Evolutionary conservation across 2,113 vertebrate species (phyloP).

Genomic region (Oenanthe oenanthe): DNA sequence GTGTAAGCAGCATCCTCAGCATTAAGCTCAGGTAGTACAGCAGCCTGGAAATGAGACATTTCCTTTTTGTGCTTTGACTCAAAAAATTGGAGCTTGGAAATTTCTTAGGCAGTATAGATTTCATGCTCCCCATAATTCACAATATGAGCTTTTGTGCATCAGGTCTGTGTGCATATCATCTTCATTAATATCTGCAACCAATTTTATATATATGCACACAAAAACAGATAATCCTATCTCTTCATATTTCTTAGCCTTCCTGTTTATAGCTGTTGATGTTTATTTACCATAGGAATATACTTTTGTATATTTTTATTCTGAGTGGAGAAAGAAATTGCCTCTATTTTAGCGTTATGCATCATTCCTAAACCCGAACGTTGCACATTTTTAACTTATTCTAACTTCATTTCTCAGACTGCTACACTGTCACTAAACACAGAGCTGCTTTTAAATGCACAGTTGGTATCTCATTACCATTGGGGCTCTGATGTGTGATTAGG

Average conservation of each 20-base stretch:
- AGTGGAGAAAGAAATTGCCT: neutral
- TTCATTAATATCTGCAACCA: neutral
- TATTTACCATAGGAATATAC: neutral
- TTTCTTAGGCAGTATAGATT: neutral
- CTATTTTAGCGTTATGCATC: neutral
- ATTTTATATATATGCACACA: neutral
- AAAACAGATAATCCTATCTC: neutral
- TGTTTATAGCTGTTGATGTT: neutral
- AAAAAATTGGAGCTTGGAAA: neutral
- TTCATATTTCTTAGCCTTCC: neutral
- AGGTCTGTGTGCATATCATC: rapidly evolving
- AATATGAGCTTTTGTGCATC: neutral
- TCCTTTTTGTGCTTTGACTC: neutral
- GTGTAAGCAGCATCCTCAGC: neutral
- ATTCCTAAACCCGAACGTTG: neutral
- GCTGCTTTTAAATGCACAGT: neutral
- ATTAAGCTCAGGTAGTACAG: neutral
- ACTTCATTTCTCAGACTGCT: neutral
- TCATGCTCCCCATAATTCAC: neutral
- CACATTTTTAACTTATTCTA: neutral
- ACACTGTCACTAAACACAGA: neutral
- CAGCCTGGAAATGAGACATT: neutral
- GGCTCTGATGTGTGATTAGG: neutral
- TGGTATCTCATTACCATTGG: rapidly evolving
- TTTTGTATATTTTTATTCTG: neutral